Base-by-base conservation (phyloP, 2,888 invertebrate species). In the Phaedon cochleariae region DNA sequence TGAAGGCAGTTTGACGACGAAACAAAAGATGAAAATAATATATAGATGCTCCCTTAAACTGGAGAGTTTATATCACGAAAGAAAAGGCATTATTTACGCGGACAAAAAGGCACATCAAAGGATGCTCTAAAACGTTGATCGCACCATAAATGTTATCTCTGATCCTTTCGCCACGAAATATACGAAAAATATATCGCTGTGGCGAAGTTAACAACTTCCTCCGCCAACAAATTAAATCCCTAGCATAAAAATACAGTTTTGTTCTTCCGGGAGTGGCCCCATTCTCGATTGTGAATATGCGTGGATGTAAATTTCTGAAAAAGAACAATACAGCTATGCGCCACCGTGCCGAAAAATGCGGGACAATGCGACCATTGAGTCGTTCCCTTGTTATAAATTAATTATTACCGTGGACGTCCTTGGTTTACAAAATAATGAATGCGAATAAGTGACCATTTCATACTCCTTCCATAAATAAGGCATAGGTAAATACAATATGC, bases 181-280 rank as follows among this genome's bases (percentile, higher is more conserved):
- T 12, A 41, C 41, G 15, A 41, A 41, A 41, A 15, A 41, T 41
- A 12, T 41, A 41, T 41, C 41, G 41, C 15, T 41, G 41, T 41
- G 41, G 41, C 15, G 15, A 41, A 41, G 41, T 41, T 41, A 41
- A 41, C 41, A 41, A 41, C 41, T 41, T 41, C 41, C 41, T 41
- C n/a, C 15, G 41, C 41, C 41, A 41, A 41, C 41, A 41, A 41
- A 41, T 41, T 41, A 41, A 41, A 41, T 41, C 41, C 41, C 41
- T n/a, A 41, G 41, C 41, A 41, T 41, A 15, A 41, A 41, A 41
- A 41, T 41, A n/a, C 41, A 41, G 41, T 41, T 41, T 41, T 41
- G 41, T n/a, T 41, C 41, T 41, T 41, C 41, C 41, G 41, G 41
- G 41, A n/a, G n/a, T 41, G 41, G 15, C 15, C 15, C 6, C 41